Percentiles rank a stretch among this genome's conserved stretches.
Evolutionary conservation across 2,888 invertebrate species (phyloP).

Genomic region (Patella ulyssiponensis): DNA sequence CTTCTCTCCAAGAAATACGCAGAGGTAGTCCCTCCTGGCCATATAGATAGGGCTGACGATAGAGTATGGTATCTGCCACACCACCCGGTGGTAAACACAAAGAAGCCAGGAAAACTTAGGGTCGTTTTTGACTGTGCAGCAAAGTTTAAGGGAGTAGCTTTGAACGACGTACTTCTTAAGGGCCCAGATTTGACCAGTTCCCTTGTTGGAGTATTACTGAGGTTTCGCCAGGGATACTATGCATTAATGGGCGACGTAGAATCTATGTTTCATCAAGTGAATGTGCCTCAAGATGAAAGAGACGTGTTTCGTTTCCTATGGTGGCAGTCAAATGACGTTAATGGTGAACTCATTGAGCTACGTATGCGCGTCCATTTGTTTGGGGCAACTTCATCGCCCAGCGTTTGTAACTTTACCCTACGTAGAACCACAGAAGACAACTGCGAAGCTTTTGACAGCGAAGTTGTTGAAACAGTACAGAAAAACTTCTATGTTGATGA

Average conservation of each 20-base stretch:
- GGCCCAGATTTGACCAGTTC: slow-evolving; percentile 34
- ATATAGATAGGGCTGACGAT: not conserved
- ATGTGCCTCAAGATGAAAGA: slow-evolving; percentile 26
- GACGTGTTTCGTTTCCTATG: slow-evolving; percentile 30
- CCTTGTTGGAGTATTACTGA: slow-evolving; percentile 32
- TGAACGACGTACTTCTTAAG: slow-evolving; percentile 33
- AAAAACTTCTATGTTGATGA: slow-evolving; percentile 21
- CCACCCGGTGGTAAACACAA: slow-evolving; percentile 13
- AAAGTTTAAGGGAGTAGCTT: slow-evolving; percentile 19
- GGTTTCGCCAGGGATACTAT: slow-evolving; percentile 30
- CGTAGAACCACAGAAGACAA: not conserved
- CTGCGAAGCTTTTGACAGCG: no score
- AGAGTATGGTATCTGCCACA: slow-evolving; percentile 26
- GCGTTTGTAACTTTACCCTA: not conserved
- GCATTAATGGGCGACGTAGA: slow-evolving; percentile 36
- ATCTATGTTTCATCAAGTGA: slow-evolving; percentile 35
- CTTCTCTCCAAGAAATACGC: slow-evolving; percentile 29
- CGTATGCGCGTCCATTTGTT: slow-evolving; percentile 18
- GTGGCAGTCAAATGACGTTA: slow-evolving; percentile 10
- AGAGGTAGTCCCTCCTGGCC: slow-evolving; percentile 13
- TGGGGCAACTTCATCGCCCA: not conserved
- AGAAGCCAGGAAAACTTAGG: slow-evolving; percentile 28
- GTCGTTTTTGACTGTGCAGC: slow-evolving; percentile 41
- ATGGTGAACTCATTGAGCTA: slow-evolving; percentile 12
- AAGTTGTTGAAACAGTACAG: slow-evolving; percentile 6